phyloP scores from a whole-genome alignment of 1,140 invertebrate genomes.

The Macrobrachium nipponense region DNA sequence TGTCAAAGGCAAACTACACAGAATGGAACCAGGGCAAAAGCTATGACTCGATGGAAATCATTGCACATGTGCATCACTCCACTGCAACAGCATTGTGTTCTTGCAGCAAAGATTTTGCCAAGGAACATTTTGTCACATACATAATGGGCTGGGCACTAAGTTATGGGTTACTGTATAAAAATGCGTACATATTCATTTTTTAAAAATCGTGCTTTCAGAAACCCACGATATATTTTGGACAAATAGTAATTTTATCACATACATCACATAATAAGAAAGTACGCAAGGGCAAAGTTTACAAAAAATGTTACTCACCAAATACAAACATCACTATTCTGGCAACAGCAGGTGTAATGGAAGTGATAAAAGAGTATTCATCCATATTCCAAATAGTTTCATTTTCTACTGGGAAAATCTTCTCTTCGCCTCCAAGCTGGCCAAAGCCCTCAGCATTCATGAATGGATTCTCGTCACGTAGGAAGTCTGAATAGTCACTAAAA shows the following conservation, averaged over 20 bases:
- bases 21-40: too few species aligned
- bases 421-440: slow-evolving; percentile 20
- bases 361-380: slow-evolving; percentile 26
- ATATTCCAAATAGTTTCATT: slow-evolving; percentile 24
- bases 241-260: neutral
- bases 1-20: too few species aligned
- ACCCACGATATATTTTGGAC: too few species aligned
- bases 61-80: too few species aligned
- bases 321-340: slow-evolving; percentile 51
- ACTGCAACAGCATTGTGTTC: too few species aligned
- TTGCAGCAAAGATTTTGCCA: too few species aligned
- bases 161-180: too few species aligned
- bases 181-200: too few species aligned
- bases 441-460: slow-evolving; percentile 53
- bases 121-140: too few species aligned
- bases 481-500: slow-evolving; percentile 24
- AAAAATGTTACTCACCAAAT: slow-evolving; percentile 34
- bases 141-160: too few species aligned
- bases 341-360: slow-evolving; percentile 24
- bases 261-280: neutral
- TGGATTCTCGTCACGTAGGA: slow-evolving; percentile 43
- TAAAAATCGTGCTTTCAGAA: too few species aligned
- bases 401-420: slow-evolving; percentile 23
- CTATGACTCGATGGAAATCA: too few species aligned
- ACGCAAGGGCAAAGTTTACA: neutral